Percentiles rank a stretch among this genome's conserved stretches.
phyloP scores from a whole-genome alignment of 2,797 vertebrate genomes.

The Bradypodion ventrale region DNA sequence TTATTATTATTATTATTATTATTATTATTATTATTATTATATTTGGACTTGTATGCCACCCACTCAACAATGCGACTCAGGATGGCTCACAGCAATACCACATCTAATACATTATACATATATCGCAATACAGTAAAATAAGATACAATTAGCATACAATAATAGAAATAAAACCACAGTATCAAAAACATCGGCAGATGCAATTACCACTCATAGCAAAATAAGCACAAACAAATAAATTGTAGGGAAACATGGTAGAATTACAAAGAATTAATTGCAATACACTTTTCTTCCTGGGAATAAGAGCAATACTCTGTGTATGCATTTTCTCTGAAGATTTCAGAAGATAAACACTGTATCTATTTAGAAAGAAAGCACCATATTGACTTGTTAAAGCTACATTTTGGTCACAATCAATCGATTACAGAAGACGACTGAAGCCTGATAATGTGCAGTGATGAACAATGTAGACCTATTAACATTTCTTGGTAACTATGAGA shows the following conservation, averaged over 20 bases:
- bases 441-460: neutral
- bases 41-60: no score
- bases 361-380: neutral
- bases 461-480: neutral
- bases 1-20: no score
- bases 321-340: slow-evolving; percentile 10
- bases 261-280: slow-evolving; percentile 11
- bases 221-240: slow-evolving; percentile 24
- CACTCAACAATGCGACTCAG: no score
- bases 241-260: slow-evolving; percentile 21
- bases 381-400: neutral
- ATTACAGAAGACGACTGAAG: neutral
- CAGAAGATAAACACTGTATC: neutral
- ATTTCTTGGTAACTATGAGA: slow-evolving; percentile 9
- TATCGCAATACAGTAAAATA: no score
- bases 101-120: no score
- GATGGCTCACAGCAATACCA: no score
- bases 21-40: no score
- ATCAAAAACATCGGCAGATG: no score
- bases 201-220: slow-evolving; percentile 24
- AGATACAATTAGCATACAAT: no score
- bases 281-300: neutral
- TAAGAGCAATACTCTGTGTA: neutral
- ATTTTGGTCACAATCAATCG: neutral
- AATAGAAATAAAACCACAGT: no score